phyloP scores from a whole-genome alignment of 2,888 invertebrate species.

The Anarsia innoxiella region DNA sequence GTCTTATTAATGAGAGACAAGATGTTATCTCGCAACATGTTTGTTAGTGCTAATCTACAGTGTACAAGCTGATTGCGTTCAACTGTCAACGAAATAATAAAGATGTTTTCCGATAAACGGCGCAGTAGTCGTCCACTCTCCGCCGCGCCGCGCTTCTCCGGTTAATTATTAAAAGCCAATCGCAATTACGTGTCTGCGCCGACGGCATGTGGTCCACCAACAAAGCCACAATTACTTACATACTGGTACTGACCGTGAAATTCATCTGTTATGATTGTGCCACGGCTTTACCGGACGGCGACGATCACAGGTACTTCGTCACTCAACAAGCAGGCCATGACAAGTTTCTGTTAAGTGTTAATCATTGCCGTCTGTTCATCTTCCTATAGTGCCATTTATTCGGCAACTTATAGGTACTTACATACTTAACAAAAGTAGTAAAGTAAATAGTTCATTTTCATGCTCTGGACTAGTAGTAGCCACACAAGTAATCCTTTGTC shows the following conservation, averaged over 20 bases:
- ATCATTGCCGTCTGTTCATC: too few species aligned
- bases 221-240: constrained; percentile 34
- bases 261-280: constrained; percentile 39
- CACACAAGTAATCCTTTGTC: too few species aligned
- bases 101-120: constrained; percentile 39
- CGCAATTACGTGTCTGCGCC: constrained; percentile 33
- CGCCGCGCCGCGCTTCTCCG: constrained; percentile 22
- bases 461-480: too few species aligned
- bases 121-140: constrained; percentile 17
- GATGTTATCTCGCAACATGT: constrained; percentile 9
- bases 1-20: constrained; percentile 3
- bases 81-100: constrained; percentile 29
- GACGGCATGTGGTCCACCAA: constrained; percentile 29
- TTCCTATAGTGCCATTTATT: too few species aligned
- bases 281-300: constrained; percentile 6
- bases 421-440: too few species aligned
- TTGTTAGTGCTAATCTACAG: constrained; percentile 11
- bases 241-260: constrained; percentile 28
- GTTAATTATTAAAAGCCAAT: constrained; percentile 39
- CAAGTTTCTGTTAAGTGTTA: constrained; percentile 1
- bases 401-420: too few species aligned
- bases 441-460: too few species aligned
- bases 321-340: constrained; percentile 1
- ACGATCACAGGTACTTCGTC: constrained; percentile 1
- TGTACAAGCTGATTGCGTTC: constrained; percentile 13